Evolutionary conservation across 37 sponge, comb jelly and placozoan genomes (phyloP), one percentile per base, ranked within the genome.

Genomic region (Chondrilla cf. caribensis): DNA sequence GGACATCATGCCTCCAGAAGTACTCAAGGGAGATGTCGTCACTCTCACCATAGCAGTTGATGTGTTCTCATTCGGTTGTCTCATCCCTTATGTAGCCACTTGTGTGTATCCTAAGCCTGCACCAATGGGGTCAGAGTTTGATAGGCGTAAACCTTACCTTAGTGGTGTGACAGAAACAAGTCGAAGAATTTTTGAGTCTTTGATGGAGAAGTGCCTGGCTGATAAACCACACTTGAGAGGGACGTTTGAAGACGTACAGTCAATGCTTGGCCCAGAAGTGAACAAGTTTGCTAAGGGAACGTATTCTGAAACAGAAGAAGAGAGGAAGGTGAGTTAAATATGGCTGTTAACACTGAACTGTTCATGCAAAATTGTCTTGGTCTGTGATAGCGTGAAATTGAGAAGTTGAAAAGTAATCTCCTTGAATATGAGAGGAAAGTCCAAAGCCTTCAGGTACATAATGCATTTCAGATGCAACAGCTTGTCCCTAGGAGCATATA

Each of bases 31-130:
- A 24, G 76, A 2, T 37, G 38, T 38, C 17, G 43, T 73, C n/a
- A 21, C 21, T 4, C 76, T 73, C 21, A 40, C 76, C 41, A 18
- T 21, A 43, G 41, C 76, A 40, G 76, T 40, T 22, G 76, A 73
- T 40, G 76, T 73, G 22, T 73, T 38, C 76, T 73, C 76, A 21
- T 73, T 73, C 40, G 76, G 76, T 3, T 73, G 76, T 22, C 76
- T 73, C 2, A 40, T 73, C 9, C 21, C 25, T 17, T 37, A 40
- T 73, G 76, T 73, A 2, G 76, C 76, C 17, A 25, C 43, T 36
- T 73, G 76, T 42, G 44, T 43, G 2, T 37, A 11, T 22, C 76
- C 76, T 17, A 25, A 73, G 11, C 44, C 24, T 1, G 18, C 7
- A 6, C 8, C 19, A 40, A 43, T 2, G 1, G 76, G 6, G 15